Conservation (phyloP, 2,797 vertebrate species). For the Sebastes minor region DNA sequence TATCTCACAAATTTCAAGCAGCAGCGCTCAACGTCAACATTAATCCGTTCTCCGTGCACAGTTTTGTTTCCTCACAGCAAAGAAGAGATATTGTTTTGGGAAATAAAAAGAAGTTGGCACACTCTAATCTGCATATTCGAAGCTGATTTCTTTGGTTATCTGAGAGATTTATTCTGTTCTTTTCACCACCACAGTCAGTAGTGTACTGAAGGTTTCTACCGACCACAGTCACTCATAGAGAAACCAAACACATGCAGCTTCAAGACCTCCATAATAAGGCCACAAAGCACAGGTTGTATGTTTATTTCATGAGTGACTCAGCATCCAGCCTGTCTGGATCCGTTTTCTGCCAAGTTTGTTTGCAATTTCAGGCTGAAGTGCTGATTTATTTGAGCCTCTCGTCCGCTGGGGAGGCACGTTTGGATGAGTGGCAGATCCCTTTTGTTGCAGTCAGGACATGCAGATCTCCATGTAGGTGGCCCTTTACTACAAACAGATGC, state of each 20-base stretch:
- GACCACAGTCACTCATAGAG: neutral
- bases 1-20: constrained; percentile 19
- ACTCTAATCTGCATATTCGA: neutral
- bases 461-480: constrained; percentile 59
- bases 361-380: constrained; percentile 23
- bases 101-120: neutral
- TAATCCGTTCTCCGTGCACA: neutral
- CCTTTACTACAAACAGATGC: constrained; percentile 70
- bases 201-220: neutral
- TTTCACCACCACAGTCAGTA: neutral
- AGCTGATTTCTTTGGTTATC: neutral
- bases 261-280: neutral
- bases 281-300: neutral
- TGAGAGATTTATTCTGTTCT: neutral
- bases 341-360: constrained; percentile 46
- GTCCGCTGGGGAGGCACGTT: neutral
- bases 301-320: neutral
- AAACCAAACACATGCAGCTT: constrained; percentile 4
- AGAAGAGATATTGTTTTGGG: neutral
- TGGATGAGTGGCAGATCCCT: constrained; percentile 44
- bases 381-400: constrained; percentile 54
- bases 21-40: neutral
- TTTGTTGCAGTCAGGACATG: constrained; percentile 30
- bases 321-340: constrained; percentile 11
- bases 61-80: neutral